Evolutionary conservation across 37 sponge, comb jelly and placozoan genomes (phyloP).

Genomic region (Bolinopsis microptera): DNA sequence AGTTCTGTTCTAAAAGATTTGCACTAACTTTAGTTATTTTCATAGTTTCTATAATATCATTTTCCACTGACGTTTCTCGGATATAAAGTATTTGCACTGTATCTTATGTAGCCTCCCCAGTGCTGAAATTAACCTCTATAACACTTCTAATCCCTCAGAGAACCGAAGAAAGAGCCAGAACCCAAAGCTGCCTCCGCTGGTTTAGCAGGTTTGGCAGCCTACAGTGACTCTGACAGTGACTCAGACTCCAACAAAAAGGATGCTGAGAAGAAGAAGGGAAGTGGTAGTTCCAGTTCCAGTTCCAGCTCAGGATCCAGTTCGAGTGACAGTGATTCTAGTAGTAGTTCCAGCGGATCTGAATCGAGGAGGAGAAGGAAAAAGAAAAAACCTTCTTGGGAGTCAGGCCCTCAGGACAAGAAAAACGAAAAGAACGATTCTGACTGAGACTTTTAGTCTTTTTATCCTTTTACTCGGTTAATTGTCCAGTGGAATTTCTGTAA

Average conservation of each 20-base stretch:
- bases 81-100: too few species aligned
- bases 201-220: neutral
- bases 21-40: too few species aligned
- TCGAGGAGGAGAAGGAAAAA: neutral
- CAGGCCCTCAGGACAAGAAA: neutral
- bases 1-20: too few species aligned
- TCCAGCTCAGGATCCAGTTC: neutral
- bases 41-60: too few species aligned
- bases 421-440: neutral
- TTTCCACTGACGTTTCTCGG: too few species aligned
- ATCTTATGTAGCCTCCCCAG: too few species aligned
- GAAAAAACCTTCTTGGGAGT: slow-evolving; percentile 51
- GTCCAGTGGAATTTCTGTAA: too few species aligned
- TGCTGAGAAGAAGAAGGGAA: neutral
- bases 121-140: too few species aligned
- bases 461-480: too few species aligned
- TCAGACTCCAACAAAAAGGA: neutral
- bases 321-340: neutral
- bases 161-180: neutral
- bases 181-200: neutral
- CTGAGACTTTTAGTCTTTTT: too few species aligned
- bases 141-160: too few species aligned
- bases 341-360: neutral
- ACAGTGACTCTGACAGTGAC: neutral
- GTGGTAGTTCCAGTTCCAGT: neutral